A percentile compares a stretch with the other conserved stretches of the same genome.
These are phyloP conservation scores for Gerris lacustris DNA, from an alignment of 2,888 invertebrate species.

Conservation along the genomic window DNA sequence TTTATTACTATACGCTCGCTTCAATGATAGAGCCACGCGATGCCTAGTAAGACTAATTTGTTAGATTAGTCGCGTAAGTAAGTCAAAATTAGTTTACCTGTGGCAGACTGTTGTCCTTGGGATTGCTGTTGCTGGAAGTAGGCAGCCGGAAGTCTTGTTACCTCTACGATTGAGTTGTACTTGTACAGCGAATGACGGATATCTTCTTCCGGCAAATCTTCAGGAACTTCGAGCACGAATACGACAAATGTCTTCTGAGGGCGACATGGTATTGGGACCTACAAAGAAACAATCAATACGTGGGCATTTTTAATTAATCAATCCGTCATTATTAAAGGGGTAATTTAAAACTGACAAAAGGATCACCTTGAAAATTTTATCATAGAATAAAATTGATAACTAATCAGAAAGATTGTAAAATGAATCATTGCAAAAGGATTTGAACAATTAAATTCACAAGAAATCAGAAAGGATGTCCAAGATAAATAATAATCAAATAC, in stretches of 20 bases:
- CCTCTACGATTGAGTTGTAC: constrained; percentile 53
- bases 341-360: neutral
- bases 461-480: no score
- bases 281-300: constrained; percentile 25
- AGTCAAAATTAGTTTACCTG: neutral
- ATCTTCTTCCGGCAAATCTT: constrained; percentile 73
- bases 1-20: no score
- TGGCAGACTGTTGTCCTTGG: neutral
- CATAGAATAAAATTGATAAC: no score
- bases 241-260: constrained; percentile 79
- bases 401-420: no score
- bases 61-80: no score
- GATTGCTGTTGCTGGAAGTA: neutral
- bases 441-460: no score
- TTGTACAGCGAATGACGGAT: constrained; percentile 65
- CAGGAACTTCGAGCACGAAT: constrained; percentile 69
- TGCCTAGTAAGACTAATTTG: no score
- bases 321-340: constrained; percentile 3
- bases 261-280: constrained; percentile 71
- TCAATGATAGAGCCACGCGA: no score
- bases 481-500: no score
- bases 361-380: no score
- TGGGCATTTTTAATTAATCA: neutral
- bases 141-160: constrained; percentile 48
- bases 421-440: no score